phyloP scores from a whole-genome alignment of 1,140 invertebrate genomes.

The Drosophila gunungcola region DNA sequence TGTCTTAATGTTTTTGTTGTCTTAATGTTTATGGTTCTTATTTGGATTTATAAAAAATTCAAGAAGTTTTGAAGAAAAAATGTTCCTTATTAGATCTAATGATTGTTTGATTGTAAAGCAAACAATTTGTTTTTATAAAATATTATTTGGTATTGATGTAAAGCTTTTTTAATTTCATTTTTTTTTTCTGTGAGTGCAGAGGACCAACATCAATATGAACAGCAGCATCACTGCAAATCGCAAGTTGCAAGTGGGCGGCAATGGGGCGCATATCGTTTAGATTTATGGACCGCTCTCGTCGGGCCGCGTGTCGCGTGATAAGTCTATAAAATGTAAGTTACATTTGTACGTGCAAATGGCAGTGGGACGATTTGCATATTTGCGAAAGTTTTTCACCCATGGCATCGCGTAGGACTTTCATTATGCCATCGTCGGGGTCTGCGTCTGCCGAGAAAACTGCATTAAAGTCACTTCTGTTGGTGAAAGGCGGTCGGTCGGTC shows the following conservation, averaged over 20 bases:
- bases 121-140: too few relatives aligned
- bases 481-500: constrained; percentile 57
- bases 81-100: too few relatives aligned
- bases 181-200: background rate
- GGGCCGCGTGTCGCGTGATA: constrained; percentile 72
- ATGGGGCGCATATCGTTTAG: constrained; percentile 77
- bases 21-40: too few relatives aligned
- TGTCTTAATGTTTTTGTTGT: too few relatives aligned
- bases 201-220: constrained; percentile 22
- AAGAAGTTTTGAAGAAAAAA: too few relatives aligned
- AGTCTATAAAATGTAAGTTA: constrained; percentile 78
- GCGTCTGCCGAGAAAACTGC: constrained; percentile 22
- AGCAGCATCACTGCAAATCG: constrained; percentile 18
- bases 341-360: constrained; percentile 79
- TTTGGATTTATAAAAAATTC: too few relatives aligned
- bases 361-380: constrained; percentile 79
- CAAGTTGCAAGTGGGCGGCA: constrained; percentile 53
- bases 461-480: constrained; percentile 44
- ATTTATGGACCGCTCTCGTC: constrained; percentile 68
- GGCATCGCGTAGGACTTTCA: constrained; percentile 64
- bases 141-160: too few relatives aligned
- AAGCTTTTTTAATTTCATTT: too few relatives aligned
- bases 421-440: constrained; percentile 32
- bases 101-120: too few relatives aligned
- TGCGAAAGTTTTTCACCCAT: constrained; percentile 58